Percentiles rank a stretch among this genome's conserved stretches.
phyloP scores from a whole-genome alignment of 2,797 vertebrate genomes.

The Eulemur albifrons region DNA sequence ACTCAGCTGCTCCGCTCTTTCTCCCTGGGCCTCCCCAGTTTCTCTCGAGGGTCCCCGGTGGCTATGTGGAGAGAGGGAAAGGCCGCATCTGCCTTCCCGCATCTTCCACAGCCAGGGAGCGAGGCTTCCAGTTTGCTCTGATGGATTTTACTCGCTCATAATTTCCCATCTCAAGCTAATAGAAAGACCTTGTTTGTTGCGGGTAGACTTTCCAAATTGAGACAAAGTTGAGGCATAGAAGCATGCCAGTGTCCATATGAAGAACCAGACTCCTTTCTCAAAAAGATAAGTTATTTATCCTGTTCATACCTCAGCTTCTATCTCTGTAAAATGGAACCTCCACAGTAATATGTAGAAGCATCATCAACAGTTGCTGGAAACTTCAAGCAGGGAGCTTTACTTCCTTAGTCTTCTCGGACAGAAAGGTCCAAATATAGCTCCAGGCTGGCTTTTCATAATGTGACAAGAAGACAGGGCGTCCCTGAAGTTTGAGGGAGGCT shows the following conservation, averaged over 20 bases:
- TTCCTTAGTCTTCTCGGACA: constrained; percentile 78
- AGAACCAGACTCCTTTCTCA: constrained; percentile 61
- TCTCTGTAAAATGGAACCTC: constrained; percentile 45
- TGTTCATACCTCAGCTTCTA: neutral
- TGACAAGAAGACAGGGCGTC: constrained; percentile 78
- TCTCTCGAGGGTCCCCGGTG: constrained; percentile 78
- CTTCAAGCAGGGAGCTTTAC: constrained; percentile 77
- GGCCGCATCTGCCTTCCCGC: constrained; percentile 53
- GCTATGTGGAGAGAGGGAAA: constrained; percentile 77
- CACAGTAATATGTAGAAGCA: constrained; percentile 74
- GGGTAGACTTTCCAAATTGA: constrained; percentile 72
- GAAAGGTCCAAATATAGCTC: constrained; percentile 79
- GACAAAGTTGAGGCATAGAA: constrained; percentile 76
- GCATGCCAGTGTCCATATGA: constrained; percentile 51
- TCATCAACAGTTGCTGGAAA: constrained; percentile 79
- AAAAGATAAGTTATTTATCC: constrained; percentile 61
- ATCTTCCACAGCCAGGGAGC: constrained; percentile 63
- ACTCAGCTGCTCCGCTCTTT: constrained; percentile 80
- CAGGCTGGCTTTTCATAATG: constrained; percentile 81
- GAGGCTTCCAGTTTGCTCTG: constrained; percentile 54
- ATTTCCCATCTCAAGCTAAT: neutral
- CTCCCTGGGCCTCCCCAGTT: constrained; percentile 78
- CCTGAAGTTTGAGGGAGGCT: constrained; percentile 82
- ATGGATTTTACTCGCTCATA: constrained; percentile 5
- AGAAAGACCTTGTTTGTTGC: neutral